phyloP scores from a whole-genome alignment of 1,140 invertebrate genomes.

The Microplitis mediator region DNA sequence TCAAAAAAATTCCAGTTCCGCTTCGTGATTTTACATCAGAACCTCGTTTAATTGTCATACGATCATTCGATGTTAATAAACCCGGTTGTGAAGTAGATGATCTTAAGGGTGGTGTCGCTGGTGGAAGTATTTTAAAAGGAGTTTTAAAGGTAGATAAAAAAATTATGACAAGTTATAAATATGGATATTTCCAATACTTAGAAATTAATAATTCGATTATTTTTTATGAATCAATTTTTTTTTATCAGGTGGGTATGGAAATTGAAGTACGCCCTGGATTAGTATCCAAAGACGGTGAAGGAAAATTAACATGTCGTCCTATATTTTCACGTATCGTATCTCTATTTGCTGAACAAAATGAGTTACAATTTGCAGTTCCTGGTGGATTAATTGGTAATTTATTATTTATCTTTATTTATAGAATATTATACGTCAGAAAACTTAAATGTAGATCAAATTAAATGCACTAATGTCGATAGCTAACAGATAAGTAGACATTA shows the following conservation, averaged over 20 bases:
- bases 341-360: constrained; percentile 98
- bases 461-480: too few species aligned
- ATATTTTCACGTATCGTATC: constrained; percentile 98
- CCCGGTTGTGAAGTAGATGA: constrained; percentile 99
- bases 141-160: constrained; percentile 78
- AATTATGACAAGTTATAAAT: background rate
- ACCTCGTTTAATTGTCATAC: constrained; percentile 97
- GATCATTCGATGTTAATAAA: constrained; percentile 99
- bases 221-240: background rate
- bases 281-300: constrained; percentile 95
- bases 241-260: constrained; percentile 76
- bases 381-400: constrained; percentile 90
- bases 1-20: constrained; percentile 97
- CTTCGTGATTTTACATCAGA: constrained; percentile 92
- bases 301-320: constrained; percentile 93
- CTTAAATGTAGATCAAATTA: too few species aligned
- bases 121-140: constrained; percentile 95
- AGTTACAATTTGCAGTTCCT: constrained; percentile 97
- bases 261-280: constrained; percentile 94
- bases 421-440: too few species aligned
- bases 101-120: constrained; percentile 97
- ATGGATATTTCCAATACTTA: background rate
- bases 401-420: background rate
- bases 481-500: background rate
- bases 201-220: background rate